A percentile compares a stretch with the other conserved stretches of the same genome.
Evolutionary conservation across 1,140 invertebrate genomes (phyloP).

Genomic region (Drosophila kepulauana): DNA sequence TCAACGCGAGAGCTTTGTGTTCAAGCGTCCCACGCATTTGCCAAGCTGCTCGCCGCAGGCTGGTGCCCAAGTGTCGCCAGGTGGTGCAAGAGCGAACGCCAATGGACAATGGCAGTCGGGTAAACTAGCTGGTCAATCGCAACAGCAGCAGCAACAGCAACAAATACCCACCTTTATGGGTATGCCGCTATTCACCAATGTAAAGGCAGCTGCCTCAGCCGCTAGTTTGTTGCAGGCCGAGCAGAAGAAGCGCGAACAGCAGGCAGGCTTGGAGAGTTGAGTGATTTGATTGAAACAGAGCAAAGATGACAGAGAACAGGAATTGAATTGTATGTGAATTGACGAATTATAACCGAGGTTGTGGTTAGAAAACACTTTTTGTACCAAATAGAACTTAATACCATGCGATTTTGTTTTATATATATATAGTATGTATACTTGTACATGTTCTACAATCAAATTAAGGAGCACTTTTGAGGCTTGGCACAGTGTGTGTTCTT

Average conservation of each 20-base stretch:
- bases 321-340: conserved; percentile 57
- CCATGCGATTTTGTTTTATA: conserved; percentile 20
- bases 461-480: conserved; percentile 26
- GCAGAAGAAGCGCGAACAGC: conserved; percentile 42
- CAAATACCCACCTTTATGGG: conserved; percentile 90
- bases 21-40: conserved; percentile 70
- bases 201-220: conserved; percentile 52
- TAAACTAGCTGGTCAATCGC: conserved; percentile 6
- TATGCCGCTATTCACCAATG: conserved; percentile 88
- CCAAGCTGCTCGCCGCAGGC: conserved; percentile 13
- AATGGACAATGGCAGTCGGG: conserved; percentile 40
- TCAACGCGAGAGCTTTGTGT: conserved; percentile 83
- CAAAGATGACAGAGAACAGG: conserved; percentile 40
- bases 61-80: conserved; percentile 14
- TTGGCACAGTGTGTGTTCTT: conserved; percentile 15
- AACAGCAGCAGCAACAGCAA: conserved; percentile 52
- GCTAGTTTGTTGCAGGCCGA: conserved; percentile 53
- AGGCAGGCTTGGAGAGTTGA: conserved; percentile 52
- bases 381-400: conserved; percentile 42
- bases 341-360: conserved; percentile 24
- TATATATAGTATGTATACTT: background rate
- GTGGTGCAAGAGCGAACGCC: conserved; percentile 28
- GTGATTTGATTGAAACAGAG: background rate
- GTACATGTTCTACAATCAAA: conserved; percentile 10
- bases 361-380: conserved; percentile 31